Base-by-base conservation (phyloP, 2,888 invertebrate genomes). In the Esperia sulphurella region DNA sequence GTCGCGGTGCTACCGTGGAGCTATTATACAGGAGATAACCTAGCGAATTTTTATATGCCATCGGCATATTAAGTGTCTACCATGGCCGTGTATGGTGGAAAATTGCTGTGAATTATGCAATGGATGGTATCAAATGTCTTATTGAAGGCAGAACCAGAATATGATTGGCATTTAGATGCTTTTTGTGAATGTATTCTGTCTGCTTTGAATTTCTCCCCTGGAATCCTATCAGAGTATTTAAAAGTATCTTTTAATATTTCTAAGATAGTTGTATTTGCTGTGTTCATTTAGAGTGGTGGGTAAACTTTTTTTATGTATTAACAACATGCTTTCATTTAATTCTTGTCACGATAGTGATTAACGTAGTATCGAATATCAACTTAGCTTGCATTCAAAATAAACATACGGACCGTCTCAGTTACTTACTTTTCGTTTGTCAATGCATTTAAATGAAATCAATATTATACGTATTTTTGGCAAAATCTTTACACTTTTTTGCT, bases 1-100 rank as follows among this genome's bases (percentile, higher is more conserved):
- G 70, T 68, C 55, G 65, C 65, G 63, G 68, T 61, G 65, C 73
- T 71, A 73, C 71, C 66, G 76, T 68, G 67, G 65, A 71, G 64
- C 63, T 61, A 65, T 67, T 58, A 56, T 53, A 59, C 50, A 49
- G 47, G 55, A 78, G 77, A 77, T 81, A 73, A 71, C 67, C 65
- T 61, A 55, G 63, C 71, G 59, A 66, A 67, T 73, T 76, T 75
- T 77, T 74, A 71, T 66, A 70, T 69, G 63, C 66, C 56, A 51
- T 52, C 53, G 58, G 71, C 60, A 67, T 69, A 64, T 56, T 55
- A 61, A 63, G 47, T 51, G 48, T 49, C 49, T 48, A 53, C 59
- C 55, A 55, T 50, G 58, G 60, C 31, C 14, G 13, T 14, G 0
- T 29, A 29, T 30, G 41, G 41, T 59, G 57, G 64, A 61, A 59